These are phyloP conservation scores for Sarcophaga carnaria DNA, from an alignment of 2,888 invertebrate species.

Conservation along the genomic window DNA sequence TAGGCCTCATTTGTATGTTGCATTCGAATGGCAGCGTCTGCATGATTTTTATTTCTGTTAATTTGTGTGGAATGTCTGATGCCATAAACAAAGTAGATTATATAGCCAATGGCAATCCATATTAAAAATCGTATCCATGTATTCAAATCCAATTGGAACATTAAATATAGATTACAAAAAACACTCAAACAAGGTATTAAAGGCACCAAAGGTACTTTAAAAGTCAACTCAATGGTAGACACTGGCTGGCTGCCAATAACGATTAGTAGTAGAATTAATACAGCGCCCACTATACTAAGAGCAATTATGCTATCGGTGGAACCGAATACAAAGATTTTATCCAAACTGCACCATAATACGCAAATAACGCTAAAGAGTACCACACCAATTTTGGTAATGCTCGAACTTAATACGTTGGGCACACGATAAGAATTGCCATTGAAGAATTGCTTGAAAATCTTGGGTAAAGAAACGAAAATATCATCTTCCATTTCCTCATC, in stretches of 20 bases:
- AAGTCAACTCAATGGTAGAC: slow-evolving; percentile 85
- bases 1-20: slow-evolving; percentile 76
- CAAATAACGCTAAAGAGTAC: slow-evolving; percentile 83
- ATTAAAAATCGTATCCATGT: slow-evolving; percentile 95
- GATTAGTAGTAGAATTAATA: slow-evolving; percentile 83
- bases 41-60: slow-evolving; percentile 77
- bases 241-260: slow-evolving; percentile 88
- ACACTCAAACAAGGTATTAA: slow-evolving; percentile 92
- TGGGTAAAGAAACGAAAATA: slow-evolving; percentile 76
- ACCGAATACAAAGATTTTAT: slow-evolving; percentile 71
- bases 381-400: slow-evolving; percentile 86
- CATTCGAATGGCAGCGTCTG: slow-evolving; percentile 72
- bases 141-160: slow-evolving; percentile 91
- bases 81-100: slow-evolving; percentile 94
- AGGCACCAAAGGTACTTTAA: slow-evolving; percentile 93
- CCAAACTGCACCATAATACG: slow-evolving; percentile 76
- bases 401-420: slow-evolving; percentile 86
- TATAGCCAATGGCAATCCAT: slow-evolving; percentile 92
- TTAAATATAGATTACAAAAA: slow-evolving; percentile 93
- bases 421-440: slow-evolving; percentile 88
- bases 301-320: slow-evolving; percentile 80
- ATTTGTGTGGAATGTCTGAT: slow-evolving; percentile 88
- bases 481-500: slow-evolving; percentile 78
- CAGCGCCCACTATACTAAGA: slow-evolving; percentile 82
- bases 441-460: slow-evolving; percentile 84